phyloP scores from a whole-genome alignment of 1,140 invertebrate genomes.

The Plectrocnemia conspersa region DNA sequence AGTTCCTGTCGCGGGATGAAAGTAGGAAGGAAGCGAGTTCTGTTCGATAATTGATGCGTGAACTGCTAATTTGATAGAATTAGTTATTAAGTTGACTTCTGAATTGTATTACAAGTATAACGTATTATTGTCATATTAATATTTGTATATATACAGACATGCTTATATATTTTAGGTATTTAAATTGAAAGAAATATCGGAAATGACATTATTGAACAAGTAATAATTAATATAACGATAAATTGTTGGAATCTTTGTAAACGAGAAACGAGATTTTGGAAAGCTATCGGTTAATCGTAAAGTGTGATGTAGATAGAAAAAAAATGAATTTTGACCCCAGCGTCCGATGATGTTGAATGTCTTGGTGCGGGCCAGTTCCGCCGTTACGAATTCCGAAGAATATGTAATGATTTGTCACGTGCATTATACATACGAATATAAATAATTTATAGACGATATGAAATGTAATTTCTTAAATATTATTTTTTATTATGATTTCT shows the following conservation, averaged over 20 bases:
- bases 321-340: background rate
- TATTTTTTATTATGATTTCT: background rate
- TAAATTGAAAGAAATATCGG: slow-evolving; percentile 8
- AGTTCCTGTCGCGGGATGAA: background rate
- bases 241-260: no score
- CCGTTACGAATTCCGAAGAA: no score
- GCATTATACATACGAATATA: slow-evolving; percentile 4
- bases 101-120: background rate
- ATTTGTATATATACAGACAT: slow-evolving; percentile 18
- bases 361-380: no score
- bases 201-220: slow-evolving; percentile 4
- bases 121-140: slow-evolving; percentile 9
- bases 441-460: slow-evolving; percentile 10
- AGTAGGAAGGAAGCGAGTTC: background rate
- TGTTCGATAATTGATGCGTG: background rate
- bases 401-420: no score
- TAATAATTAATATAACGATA: slow-evolving; percentile 5
- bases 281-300: no score
- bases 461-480: slow-evolving; percentile 15
- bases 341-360: no score
- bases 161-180: slow-evolving; percentile 17
- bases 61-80: background rate
- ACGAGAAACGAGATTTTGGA: slow-evolving; percentile 3
- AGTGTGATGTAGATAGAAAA: no score
- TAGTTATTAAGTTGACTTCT: slow-evolving; percentile 6